These are phyloP conservation scores for Sinonovacula constricta DNA, from an alignment of 1,140 invertebrate species.

Conservation along the genomic window DNA sequence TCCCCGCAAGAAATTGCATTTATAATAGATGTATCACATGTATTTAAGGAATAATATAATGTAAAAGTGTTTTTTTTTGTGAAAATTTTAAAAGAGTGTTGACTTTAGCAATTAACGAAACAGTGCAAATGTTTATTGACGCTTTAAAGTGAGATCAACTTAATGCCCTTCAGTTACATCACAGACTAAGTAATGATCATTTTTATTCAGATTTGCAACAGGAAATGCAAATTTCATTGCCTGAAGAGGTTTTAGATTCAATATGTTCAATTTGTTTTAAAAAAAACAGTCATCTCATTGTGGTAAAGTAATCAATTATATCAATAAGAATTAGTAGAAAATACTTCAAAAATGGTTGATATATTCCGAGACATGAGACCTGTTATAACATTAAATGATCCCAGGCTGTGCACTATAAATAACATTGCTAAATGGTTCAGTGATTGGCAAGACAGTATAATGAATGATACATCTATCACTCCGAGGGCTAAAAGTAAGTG, in stretches of 20 bases:
- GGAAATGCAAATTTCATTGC: conserved; percentile 48
- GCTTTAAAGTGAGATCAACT: conserved; percentile 36
- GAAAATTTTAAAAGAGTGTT: conserved; percentile 1
- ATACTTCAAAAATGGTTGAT: conserved; percentile 10
- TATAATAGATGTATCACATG: conserved; percentile 16
- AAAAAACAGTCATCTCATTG: conserved; percentile 6
- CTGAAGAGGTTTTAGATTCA: conserved; percentile 37
- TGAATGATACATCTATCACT: neutral
- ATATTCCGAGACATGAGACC: conserved; percentile 40
- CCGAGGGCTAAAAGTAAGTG: neutral
- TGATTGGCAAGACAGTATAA: conserved; percentile 14
- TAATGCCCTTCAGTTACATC: conserved; percentile 19
- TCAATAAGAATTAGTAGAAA: conserved; percentile 29
- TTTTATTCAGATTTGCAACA: neutral
- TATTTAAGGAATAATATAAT: conserved; percentile 25
- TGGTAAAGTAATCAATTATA: conserved; percentile 6
- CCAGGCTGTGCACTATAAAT: neutral
- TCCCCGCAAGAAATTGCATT: conserved; percentile 15
- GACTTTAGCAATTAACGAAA: neutral
- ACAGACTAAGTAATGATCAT: conserved; percentile 34
- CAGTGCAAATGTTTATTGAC: conserved; percentile 37
- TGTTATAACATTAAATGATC: neutral
- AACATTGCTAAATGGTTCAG: conserved; percentile 2
- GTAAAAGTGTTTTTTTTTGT: conserved; percentile 1
- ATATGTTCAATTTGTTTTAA: conserved; percentile 42